Percentiles rank a stretch among this genome's conserved stretches.
Conservation (phyloP, 2,113 vertebrate genomes). For the Neodontobutis hainanensis region DNA sequence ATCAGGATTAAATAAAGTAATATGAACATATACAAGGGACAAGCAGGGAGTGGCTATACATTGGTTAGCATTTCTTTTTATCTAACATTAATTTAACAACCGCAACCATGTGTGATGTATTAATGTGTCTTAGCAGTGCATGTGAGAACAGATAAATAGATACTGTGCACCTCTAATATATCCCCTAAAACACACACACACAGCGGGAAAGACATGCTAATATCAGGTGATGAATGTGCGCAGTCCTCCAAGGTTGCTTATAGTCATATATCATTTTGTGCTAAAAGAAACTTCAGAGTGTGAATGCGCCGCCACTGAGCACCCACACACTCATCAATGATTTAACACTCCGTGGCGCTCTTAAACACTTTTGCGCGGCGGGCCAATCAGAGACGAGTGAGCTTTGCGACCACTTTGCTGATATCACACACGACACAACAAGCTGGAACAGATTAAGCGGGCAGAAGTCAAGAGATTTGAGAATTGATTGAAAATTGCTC, state of each 20-base stretch:
- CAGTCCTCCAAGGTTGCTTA: constrained; percentile 63
- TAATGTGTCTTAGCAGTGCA: neutral
- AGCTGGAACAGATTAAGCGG: constrained; percentile 21
- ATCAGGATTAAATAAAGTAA: neutral
- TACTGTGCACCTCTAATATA: constrained; percentile 20
- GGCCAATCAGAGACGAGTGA: constrained; percentile 29
- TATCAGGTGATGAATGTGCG: constrained; percentile 65
- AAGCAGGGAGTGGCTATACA: no score
- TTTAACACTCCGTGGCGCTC: no score
- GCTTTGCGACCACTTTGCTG: constrained; percentile 20
- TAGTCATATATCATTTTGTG: constrained; percentile 64
- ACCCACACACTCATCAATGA: constrained; percentile 58
- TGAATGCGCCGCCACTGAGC: constrained; percentile 37
- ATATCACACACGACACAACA: constrained; percentile 45
- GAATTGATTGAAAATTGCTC: constrained; percentile 28
- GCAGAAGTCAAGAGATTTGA: constrained; percentile 10
- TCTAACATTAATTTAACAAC: neutral
- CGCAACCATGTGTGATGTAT: neutral
- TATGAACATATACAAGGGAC: neutral
- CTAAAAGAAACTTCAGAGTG: constrained; percentile 70
- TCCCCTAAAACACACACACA: constrained; percentile 30
- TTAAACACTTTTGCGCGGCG: constrained; percentile 27
- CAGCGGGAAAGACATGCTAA: constrained; percentile 60
- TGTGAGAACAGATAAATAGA: constrained; percentile 18
- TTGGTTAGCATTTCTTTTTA: neutral